Evolutionary conservation across 1,140 invertebrate genomes (phyloP), one percentile per base, ranked within the genome.

Genomic region (Galendromus occidentalis): DNA sequence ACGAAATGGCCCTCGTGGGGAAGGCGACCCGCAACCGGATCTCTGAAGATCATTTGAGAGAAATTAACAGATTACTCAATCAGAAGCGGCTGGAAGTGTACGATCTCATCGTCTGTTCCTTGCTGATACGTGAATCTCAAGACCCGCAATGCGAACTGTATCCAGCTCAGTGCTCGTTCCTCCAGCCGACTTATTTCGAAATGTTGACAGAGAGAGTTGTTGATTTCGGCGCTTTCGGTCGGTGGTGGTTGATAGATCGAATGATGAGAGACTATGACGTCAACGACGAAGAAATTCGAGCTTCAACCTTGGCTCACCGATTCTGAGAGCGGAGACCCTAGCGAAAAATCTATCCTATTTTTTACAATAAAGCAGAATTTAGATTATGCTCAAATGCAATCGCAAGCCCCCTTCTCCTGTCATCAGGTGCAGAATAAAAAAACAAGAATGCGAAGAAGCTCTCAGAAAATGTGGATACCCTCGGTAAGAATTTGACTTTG

Each of bases 221-320:
- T 25, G 51, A 59, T 59, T 17, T 59, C 33, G 51, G 51, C 14
- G 25, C 25, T 2, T 59, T 17, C 20, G 51, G 51, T 29, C 51
- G 51, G 33, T 59, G 51, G 51, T 59, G 51, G 51, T 25, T 25
- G 22, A 59, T 59, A 25, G 33, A 59, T 33, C 33, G 51, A 33
- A 59, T 29, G 51, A 59, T 59, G 51, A 29, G 14, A 14, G 51
- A 59, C 9, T 59, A 59, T 33, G 51, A 59, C 51, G 22, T 59
- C 22, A 59, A 59, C 22, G 51, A 59, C n/a, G 22, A 14, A 14
- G 51, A 59, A 22, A 14, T 59, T 25, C 51, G 5, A 4, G 22
- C 33, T 4, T 6, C 33, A 9, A 9, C 33, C 9, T 9, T 6
- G 33, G 4, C 33, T 4, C 33, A 39, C 9, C 4, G 4, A 39